These are phyloP conservation scores for Alviniconcha strummeri DNA, from an alignment of 2,888 invertebrate species.

Conservation along the genomic window DNA sequence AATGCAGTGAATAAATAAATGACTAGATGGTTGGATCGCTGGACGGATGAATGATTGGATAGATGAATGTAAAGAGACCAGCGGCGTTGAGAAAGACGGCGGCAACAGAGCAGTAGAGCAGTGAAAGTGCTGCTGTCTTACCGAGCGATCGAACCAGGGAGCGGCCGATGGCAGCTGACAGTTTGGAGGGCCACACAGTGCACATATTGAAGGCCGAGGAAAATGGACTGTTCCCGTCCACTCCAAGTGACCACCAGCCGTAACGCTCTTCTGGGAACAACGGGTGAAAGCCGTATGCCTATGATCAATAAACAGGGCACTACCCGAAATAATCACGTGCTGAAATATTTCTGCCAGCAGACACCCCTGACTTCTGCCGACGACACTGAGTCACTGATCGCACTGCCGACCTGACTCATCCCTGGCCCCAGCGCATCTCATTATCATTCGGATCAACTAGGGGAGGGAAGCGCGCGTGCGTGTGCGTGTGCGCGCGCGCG, in stretches of 20 bases:
- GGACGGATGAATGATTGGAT: no score
- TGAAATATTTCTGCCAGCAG: background rate
- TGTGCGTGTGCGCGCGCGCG: slow-evolving; percentile 4
- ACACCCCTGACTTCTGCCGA: background rate
- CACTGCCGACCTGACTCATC: background rate
- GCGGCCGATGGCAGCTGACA: slow-evolving; percentile 5
- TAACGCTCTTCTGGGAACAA: no score
- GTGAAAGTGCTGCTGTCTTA: background rate
- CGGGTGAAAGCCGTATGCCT: no score
- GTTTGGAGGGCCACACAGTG: slow-evolving; percentile 15
- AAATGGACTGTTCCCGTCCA: background rate
- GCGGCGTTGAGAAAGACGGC: no score
- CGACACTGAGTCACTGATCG: background rate
- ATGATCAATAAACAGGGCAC: no score
- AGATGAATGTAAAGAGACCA: no score
- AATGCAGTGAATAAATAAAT: background rate
- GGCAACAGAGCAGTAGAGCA: no score
- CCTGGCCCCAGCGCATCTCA: background rate
- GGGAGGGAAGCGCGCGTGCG: slow-evolving; percentile 6
- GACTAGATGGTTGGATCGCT: no score
- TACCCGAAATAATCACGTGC: no score
- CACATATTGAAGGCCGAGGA: background rate
- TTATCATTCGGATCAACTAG: background rate
- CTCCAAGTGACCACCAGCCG: background rate
- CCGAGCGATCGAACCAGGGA: slow-evolving; percentile 20